These are phyloP conservation scores for Protonemura montana DNA, from an alignment of 2,888 invertebrate species.

Conservation along the genomic window DNA sequence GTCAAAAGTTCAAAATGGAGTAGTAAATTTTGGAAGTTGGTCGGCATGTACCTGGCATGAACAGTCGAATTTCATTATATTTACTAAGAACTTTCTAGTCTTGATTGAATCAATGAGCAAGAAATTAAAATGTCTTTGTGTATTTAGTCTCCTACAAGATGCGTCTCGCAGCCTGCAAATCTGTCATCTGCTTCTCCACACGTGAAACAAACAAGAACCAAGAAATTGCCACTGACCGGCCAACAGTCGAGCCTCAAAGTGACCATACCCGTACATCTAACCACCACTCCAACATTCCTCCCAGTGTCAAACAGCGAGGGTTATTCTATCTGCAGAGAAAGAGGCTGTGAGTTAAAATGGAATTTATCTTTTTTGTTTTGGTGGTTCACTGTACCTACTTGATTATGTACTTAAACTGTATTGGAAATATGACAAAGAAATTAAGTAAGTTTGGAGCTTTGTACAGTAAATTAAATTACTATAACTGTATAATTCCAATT, in stretches of 20 bases:
- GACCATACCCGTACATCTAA: not conserved
- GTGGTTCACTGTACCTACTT: too few species aligned
- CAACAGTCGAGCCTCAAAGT: not conserved
- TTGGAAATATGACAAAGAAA: not conserved
- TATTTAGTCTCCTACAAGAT: conserved; percentile 56
- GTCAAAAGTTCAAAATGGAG: too few species aligned
- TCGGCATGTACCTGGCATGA: too few species aligned
- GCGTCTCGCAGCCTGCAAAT: conserved; percentile 55
- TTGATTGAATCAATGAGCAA: not conserved
- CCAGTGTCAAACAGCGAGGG: conserved; percentile 40
- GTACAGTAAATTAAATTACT: not conserved
- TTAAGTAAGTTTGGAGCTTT: not conserved
- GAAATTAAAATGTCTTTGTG: conserved; percentile 18
- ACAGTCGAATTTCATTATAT: too few species aligned
- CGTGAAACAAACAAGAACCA: conserved; percentile 58
- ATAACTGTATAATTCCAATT: not conserved
- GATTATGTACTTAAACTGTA: too few species aligned
- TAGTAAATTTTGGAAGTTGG: too few species aligned
- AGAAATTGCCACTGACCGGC: conserved; percentile 32
- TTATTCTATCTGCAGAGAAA: conserved; percentile 31
- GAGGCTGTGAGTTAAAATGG: conserved; percentile 31
- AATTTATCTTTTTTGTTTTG: not conserved
- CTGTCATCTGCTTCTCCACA: conserved; percentile 59
- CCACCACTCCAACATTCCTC: not conserved
- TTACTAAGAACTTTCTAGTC: too few species aligned